These are phyloP conservation scores for Malacoctenus gilli DNA, from an alignment of 2,797 vertebrate species.

Conservation along the genomic window DNA sequence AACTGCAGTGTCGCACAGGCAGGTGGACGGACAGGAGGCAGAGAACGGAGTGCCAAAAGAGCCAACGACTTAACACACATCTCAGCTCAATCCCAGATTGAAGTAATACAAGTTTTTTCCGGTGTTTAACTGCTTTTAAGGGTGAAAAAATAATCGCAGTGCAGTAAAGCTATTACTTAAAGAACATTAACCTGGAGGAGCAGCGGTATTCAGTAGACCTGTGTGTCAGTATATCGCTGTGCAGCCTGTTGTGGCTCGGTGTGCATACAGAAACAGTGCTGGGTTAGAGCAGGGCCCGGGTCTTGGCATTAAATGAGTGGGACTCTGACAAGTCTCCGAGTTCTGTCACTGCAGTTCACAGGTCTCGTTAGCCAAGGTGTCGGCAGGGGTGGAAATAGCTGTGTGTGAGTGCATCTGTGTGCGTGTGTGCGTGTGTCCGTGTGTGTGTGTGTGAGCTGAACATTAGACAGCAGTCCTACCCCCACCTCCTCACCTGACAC, in stretches of 20 bases:
- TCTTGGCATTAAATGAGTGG: constrained; percentile 77
- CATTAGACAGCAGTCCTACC: constrained; percentile 81
- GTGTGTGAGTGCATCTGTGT: constrained; percentile 65
- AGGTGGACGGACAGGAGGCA: background rate
- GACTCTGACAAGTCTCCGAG: constrained; percentile 76
- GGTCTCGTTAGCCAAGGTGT: constrained; percentile 80
- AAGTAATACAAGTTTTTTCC: background rate
- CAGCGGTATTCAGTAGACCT: constrained; percentile 39
- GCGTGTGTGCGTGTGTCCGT: constrained; percentile 47
- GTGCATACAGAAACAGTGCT: constrained; percentile 67
- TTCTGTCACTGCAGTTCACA: constrained; percentile 79
- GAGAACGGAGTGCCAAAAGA: constrained; percentile 12
- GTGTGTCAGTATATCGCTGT: constrained; percentile 44
- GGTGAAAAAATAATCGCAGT: constrained; percentile 5
- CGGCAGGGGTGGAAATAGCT: constrained; percentile 74
- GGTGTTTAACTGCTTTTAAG: constrained; percentile 1
- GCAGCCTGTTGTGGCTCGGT: constrained; percentile 51
- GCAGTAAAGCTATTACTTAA: constrained; percentile 17
- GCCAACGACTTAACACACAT: constrained; percentile 9
- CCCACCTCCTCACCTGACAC: constrained; percentile 84
- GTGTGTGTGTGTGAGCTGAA: constrained; percentile 61
- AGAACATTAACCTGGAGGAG: constrained; percentile 32
- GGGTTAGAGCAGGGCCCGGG: constrained; percentile 60
- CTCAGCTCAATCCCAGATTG: constrained; percentile 6
- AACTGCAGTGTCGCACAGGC: background rate